A percentile compares a stretch with the other conserved stretches of the same genome.
Evolutionary conservation across 2,113 vertebrate genomes (phyloP).

Genomic region (Coptodon bakossiorum): DNA sequence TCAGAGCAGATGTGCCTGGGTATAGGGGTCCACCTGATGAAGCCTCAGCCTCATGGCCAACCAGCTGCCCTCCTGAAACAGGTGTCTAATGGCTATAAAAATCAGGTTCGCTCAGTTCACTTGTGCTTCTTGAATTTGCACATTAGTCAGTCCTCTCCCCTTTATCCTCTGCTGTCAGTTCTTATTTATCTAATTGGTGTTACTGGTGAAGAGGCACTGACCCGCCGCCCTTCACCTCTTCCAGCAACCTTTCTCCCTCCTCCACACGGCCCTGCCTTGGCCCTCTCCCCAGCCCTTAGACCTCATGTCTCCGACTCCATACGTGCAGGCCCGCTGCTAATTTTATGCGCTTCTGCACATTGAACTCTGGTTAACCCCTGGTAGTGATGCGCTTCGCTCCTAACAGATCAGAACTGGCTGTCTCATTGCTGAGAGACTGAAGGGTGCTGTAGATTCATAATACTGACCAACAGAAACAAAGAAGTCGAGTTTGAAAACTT

Average conservation of each 20-base stretch:
- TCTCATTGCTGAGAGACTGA: constrained; percentile 4
- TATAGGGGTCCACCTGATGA: constrained; percentile 43
- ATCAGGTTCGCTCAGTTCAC: constrained; percentile 39
- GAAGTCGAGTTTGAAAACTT: neutral
- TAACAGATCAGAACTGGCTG: constrained; percentile 23
- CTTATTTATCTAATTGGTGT: constrained; percentile 77
- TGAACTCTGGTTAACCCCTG: constrained; percentile 61
- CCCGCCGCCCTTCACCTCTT: constrained; percentile 43
- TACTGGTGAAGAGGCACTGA: constrained; percentile 67
- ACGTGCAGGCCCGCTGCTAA: constrained; percentile 26
- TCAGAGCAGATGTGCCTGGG: constrained; percentile 48
- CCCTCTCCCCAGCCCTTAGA: constrained; percentile 25
- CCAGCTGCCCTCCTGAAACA: constrained; percentile 48
- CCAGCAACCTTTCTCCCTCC: constrained; percentile 13
- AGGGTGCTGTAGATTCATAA: neutral
- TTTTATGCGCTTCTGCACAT: constrained; percentile 55
- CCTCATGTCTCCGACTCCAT: constrained; percentile 42
- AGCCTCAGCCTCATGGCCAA: constrained; percentile 23
- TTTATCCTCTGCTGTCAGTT: constrained; percentile 71
- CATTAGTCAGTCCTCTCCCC: constrained; percentile 57
- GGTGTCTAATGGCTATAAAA: constrained; percentile 66
- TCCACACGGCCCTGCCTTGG: neutral
- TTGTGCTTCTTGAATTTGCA: constrained; percentile 34
- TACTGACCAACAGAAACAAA: neutral
- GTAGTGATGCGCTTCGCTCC: constrained; percentile 22